phyloP scores from a whole-genome alignment of 2,888 invertebrate genomes.

The Dorcus hopei region DNA sequence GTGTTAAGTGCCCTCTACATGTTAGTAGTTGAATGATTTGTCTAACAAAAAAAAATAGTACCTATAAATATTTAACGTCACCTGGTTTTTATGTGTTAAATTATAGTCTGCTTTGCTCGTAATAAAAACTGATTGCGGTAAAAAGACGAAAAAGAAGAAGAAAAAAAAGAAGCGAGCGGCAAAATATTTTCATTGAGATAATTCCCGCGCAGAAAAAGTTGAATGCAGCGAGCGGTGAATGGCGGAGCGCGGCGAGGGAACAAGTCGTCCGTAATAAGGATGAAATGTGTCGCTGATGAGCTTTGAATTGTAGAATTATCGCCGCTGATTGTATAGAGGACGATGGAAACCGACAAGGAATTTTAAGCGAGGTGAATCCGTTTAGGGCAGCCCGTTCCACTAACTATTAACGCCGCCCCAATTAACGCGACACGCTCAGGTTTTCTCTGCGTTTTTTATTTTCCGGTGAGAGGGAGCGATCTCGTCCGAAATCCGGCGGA shows the following conservation, averaged over 20 bases:
- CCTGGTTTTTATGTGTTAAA: too few species aligned
- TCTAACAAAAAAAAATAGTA: too few species aligned
- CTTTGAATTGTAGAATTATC: slow-evolving; percentile 50
- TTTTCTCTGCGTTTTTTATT: too few species aligned
- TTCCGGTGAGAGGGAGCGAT: background rate
- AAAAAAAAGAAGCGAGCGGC: background rate
- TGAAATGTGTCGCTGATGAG: slow-evolving; percentile 50
- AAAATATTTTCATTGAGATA: slow-evolving; percentile 13
- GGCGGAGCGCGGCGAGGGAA: slow-evolving; percentile 31
- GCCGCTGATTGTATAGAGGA: slow-evolving; percentile 44
- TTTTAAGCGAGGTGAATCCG: slow-evolving; percentile 17
- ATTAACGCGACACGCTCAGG: too few species aligned
- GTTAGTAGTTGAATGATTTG: too few species aligned
- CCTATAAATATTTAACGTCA: too few species aligned
- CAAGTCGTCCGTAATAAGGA: slow-evolving; percentile 47
- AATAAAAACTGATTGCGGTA: too few species aligned
- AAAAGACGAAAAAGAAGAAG: too few species aligned
- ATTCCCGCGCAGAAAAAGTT: slow-evolving; percentile 11
- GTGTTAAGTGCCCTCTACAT: too few species aligned
- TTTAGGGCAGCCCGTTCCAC: background rate
- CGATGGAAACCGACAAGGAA: slow-evolving; percentile 19
- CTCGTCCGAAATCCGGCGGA: background rate
- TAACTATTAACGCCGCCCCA: too few species aligned
- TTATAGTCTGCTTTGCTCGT: too few species aligned
- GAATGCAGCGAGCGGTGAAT: slow-evolving; percentile 9